phyloP scores from a whole-genome alignment of 2,113 vertebrate species.

The Garra rufa region DNA sequence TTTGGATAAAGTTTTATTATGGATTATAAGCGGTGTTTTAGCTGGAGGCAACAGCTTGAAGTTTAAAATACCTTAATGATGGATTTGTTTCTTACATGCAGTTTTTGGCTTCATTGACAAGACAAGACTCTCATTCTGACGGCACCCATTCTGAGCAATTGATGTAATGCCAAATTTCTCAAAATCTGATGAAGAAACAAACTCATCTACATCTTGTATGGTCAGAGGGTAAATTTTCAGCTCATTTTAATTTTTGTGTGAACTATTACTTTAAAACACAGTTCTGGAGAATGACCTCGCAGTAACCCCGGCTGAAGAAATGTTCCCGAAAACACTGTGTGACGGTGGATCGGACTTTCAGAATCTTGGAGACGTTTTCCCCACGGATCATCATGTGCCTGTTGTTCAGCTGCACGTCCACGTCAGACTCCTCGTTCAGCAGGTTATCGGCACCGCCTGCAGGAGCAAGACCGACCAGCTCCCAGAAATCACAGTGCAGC shows the following conservation, averaged over 20 bases:
- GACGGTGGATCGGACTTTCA: slow-evolving; percentile 85
- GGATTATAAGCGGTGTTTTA: no score
- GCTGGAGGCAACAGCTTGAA: no score
- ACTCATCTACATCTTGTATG: no score
- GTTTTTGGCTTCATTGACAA: no score
- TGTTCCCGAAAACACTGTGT: slow-evolving; percentile 93
- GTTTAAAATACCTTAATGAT: no score
- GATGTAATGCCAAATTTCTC: no score
- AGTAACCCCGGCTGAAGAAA: slow-evolving; percentile 88
- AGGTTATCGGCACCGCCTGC: slow-evolving; percentile 94
- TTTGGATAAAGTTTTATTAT: no score
- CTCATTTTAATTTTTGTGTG: neutral
- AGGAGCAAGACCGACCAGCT: slow-evolving; percentile 89
- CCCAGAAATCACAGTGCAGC: slow-evolving; percentile 96
- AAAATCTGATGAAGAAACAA: no score
- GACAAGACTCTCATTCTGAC: no score
- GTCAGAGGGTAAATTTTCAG: neutral
- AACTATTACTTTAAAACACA: neutral
- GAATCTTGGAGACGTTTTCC: slow-evolving; percentile 92
- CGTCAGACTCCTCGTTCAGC: slow-evolving; percentile 94
- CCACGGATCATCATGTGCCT: slow-evolving; percentile 97
- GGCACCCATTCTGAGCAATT: no score
- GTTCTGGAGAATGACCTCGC: slow-evolving; percentile 75
- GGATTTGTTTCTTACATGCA: no score
- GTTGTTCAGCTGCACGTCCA: slow-evolving; percentile 98